phyloP scores from a whole-genome alignment of 35 echinoderm and acorn worm species.

The Amphiura filiformis region DNA sequence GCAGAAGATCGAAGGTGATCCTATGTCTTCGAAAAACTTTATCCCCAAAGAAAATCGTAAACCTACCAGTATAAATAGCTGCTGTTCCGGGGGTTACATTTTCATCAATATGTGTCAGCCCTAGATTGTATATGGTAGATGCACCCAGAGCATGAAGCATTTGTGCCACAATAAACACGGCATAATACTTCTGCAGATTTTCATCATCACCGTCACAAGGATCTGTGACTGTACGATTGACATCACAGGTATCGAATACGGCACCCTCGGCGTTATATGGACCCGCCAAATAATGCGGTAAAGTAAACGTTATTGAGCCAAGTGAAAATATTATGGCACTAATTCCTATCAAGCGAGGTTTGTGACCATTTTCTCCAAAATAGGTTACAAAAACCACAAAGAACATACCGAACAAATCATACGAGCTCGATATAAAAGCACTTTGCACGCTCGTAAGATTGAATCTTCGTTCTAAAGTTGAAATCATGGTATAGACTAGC shows the following conservation, averaged over 20 bases:
- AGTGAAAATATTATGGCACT: conserved; percentile 77
- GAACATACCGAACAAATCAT: conserved; percentile 85
- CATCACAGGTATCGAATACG: conserved; percentile 45
- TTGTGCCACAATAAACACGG: conserved; percentile 79
- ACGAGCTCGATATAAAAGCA: conserved; percentile 82
- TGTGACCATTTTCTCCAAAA: conserved; percentile 81
- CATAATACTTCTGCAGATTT: conserved; percentile 69
- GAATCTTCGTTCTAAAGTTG: conserved; percentile 78
- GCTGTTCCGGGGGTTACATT: conserved; percentile 49
- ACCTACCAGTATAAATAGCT: conserved; percentile 79
- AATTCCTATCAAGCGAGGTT: conserved; percentile 67
- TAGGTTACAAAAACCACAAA: conserved; percentile 89
- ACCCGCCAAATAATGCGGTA: conserved; percentile 74
- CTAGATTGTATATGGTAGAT: conserved; percentile 82
- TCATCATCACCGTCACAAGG: conserved; percentile 18
- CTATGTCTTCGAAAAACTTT: too few relatives aligned
- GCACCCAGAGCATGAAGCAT: conserved; percentile 84
- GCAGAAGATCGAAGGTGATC: too few relatives aligned
- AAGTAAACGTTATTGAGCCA: conserved; percentile 63
- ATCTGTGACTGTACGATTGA: conserved; percentile 19
- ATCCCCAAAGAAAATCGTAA: too few relatives aligned
- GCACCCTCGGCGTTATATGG: conserved; percentile 43
- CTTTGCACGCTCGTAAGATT: conserved; percentile 73
- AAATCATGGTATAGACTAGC: conserved; percentile 73
- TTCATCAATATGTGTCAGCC: conserved; percentile 68